Base-by-base conservation (phyloP, 1,140 invertebrate genomes). In the Aphaenogaster ashmeadi region DNA sequence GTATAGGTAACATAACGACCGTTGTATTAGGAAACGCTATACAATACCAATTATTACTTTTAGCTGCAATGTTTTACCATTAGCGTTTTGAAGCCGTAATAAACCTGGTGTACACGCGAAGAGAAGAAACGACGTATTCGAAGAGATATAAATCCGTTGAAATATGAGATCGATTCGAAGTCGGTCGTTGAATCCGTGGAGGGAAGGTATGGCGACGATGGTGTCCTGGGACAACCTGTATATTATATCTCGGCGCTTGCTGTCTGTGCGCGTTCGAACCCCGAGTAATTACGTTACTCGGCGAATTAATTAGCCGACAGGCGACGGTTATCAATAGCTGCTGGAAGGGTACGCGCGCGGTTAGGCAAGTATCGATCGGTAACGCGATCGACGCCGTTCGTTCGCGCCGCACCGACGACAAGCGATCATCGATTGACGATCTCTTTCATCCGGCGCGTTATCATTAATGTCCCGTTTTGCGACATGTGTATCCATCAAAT, bases 251-350 rank as follows among this genome's bases (percentile, higher is more conserved):
- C 69, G 52, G 50, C 38, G 21, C 47, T 27, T 41, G 38, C 38
- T 41, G 67, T 18, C 38, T 54, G 80, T 62, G 78, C 80, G 81
- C 78, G 87, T 75, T 86, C 60, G 69, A 77, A 89, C 71, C 87
- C 74, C 69, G 88, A 93, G 92, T 93, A 93, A 93, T 93, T 93
- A 93, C 91, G 91, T 93, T 93, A 93, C 90, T 91, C 90, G 92
- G 91, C 89, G 92, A 93, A 93, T 93, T 93, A 93, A 93, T 93
- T 93, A 93, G 92, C 91, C 91, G 91, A 80, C 87, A 90, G 89
- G 90, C 90, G 91, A 93, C 90, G 90, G 92, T 92, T 93, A 93
- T 91, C 91, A 88, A 92, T 93, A 89, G 89, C 81, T 38, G 88
- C 86, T 87, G 89, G 83, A 91, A 91, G 90, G 89, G 54, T 50